Base-by-base conservation (phyloP, 2,888 invertebrate species). In the Leptinotarsa tumamoca region DNA sequence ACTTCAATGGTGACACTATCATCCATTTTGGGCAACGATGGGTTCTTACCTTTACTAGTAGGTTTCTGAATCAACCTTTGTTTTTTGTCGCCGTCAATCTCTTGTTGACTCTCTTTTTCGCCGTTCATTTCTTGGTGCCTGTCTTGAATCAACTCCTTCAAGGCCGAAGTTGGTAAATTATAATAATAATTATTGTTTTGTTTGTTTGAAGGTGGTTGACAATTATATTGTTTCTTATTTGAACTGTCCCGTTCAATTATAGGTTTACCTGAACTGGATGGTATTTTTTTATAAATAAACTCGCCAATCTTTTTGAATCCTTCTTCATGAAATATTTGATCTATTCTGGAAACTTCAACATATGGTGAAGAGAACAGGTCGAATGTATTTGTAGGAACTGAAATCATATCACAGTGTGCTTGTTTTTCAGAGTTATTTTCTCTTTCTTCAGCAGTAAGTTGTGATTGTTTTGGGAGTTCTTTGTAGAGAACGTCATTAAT, bases 141-240 rank as follows among this genome's bases (percentile, higher is more conserved):
- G 23, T 70, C 49, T 18, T 58, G 49, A 58, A 70, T 70, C 70
- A 70, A 18, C 49, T 61, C 58, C 17, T 61, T 70, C 58, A 70
- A 33, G 4, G 70, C 70, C 5, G 49, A 49, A 23, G 70, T 70
- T n/a, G 70, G 70, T 21, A 70, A 49, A 27, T 49, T 50, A 21
- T 70, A 70, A 43, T 70, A 70, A 54, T 58, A 70, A 54, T 49
- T 49, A 21, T 49, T 17, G 43, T 56, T 58, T 49, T 10, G 15
- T 18, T 50, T 13, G 13, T 23, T 69, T 21, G 27, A 27, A 27
- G 27, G 27, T 27, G 4, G 27, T 27, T 27, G 27, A 4, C 4
- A 27, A 21, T 49, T 21, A 17, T 56, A 69, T 49, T 17, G 15
- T 18, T 50, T 13, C 2, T 43, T 43, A 43, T 43, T 10, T 10